Conservation (phyloP, 2,797 vertebrate species). For the Sus cebifrons region DNA sequence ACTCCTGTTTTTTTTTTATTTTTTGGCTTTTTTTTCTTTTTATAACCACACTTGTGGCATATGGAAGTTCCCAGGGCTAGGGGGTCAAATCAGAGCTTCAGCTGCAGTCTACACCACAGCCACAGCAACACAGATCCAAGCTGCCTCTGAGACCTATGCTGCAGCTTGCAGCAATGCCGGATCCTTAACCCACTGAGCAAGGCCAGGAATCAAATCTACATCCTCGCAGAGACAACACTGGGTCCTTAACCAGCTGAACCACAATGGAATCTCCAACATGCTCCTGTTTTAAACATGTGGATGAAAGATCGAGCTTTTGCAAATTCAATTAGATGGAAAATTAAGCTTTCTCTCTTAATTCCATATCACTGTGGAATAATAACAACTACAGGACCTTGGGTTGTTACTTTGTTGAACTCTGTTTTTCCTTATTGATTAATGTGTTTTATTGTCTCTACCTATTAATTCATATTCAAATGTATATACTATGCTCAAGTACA, state of each 20-base stretch:
- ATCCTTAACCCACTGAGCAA: too few species aligned
- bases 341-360: conserved; percentile 85
- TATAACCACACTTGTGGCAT: too few species aligned
- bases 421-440: neutral
- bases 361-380: conserved; percentile 89
- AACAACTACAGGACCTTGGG: conserved; percentile 85
- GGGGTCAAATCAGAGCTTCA: too few species aligned
- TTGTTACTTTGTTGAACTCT: conserved; percentile 58
- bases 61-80: too few species aligned
- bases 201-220: too few species aligned
- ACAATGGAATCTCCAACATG: neutral
- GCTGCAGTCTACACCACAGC: too few species aligned
- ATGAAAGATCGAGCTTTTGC: conserved; percentile 91
- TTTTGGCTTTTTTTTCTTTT: too few species aligned
- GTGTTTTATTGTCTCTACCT: neutral
- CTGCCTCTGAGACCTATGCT: too few species aligned
- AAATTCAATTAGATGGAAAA: conserved; percentile 94
- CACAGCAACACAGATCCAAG: too few species aligned
- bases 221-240: too few species aligned
- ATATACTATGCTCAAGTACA: neutral
- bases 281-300: conserved; percentile 25
- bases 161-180: too few species aligned
- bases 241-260: too few species aligned
- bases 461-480: conserved; percentile 34
- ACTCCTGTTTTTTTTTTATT: conserved; percentile 53